Conservation (phyloP, 2,797 vertebrate genomes). For the Spatula versicolor region DNA sequence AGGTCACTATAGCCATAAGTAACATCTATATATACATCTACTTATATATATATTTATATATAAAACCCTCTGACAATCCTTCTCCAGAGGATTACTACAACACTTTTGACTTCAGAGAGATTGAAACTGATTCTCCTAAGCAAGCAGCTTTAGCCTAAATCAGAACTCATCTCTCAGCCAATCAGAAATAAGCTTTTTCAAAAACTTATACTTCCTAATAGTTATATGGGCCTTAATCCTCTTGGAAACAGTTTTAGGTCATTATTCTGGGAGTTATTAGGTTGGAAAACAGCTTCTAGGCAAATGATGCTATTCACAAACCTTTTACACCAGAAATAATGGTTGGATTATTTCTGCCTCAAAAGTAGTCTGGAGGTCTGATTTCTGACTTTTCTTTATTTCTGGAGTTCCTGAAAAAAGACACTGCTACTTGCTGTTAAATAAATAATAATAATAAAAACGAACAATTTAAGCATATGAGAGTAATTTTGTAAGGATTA, state of each 20-base stretch:
- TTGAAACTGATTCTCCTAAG: conserved; percentile 52
- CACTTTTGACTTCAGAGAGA: conserved; percentile 29
- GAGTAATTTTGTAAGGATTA: not conserved
- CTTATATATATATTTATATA: not conserved
- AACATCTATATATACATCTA: not conserved
- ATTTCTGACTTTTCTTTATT: conserved; percentile 67
- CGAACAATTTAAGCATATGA: not conserved
- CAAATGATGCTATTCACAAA: conserved; percentile 79
- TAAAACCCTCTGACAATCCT: not conserved
- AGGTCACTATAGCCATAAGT: conserved; percentile 7
- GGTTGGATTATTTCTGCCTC: conserved; percentile 80
- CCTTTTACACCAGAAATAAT: conserved; percentile 82
- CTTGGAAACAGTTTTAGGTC: conserved; percentile 75
- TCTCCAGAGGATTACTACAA: conserved; percentile 29
- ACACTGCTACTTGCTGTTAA: conserved; percentile 23
- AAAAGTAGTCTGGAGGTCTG: conserved; percentile 75
- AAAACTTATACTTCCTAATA: conserved; percentile 48
- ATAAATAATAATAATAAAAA: conserved; percentile 9
- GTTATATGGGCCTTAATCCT: conserved; percentile 64
- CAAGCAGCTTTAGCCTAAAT: conserved; percentile 55
- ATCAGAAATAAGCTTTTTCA: conserved; percentile 39
- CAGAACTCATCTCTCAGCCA: conserved; percentile 51
- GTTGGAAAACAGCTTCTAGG: conserved; percentile 81
- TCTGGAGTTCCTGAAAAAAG: conserved; percentile 38
- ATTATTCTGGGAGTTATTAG: conserved; percentile 80